phyloP scores from a whole-genome alignment of 2,888 invertebrate species.

The Machimus rusticus region DNA sequence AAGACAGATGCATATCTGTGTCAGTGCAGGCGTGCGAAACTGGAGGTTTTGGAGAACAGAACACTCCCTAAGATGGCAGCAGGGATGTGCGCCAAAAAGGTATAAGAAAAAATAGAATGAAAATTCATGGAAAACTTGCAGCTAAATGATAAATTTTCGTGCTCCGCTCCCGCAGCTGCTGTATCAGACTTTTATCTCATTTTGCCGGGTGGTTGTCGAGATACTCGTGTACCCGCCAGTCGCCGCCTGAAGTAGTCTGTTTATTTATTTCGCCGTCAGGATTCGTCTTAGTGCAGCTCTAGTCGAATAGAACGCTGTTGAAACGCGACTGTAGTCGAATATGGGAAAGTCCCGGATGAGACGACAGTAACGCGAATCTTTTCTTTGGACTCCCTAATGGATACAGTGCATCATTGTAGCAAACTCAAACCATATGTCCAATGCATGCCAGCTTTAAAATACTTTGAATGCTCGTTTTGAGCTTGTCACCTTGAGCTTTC shows the following conservation, averaged over 20 bases:
- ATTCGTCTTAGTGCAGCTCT: neutral
- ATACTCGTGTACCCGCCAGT: neutral
- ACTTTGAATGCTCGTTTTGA: neutral
- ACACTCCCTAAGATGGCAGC: neutral
- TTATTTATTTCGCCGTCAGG: constrained; percentile 9
- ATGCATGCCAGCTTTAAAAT: neutral
- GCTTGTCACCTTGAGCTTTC: neutral
- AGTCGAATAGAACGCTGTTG: neutral
- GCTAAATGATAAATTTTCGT: constrained; percentile 38
- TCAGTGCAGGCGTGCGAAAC: neutral
- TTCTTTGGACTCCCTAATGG: neutral
- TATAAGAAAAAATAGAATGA: neutral
- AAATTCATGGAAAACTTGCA: constrained; percentile 31
- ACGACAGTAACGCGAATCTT: neutral
- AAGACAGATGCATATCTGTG: neutral
- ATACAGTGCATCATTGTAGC: neutral
- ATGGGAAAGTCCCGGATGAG: neutral
- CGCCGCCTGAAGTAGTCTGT: neutral
- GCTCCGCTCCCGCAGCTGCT: neutral
- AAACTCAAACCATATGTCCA: neutral
- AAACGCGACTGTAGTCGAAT: neutral
- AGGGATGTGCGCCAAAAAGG: neutral
- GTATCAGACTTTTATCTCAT: constrained; percentile 13
- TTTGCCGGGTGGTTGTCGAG: neutral
- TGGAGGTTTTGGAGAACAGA: too few species aligned